Conservation (phyloP, 2,888 invertebrate species). For the Flexamia atlantica region DNA sequence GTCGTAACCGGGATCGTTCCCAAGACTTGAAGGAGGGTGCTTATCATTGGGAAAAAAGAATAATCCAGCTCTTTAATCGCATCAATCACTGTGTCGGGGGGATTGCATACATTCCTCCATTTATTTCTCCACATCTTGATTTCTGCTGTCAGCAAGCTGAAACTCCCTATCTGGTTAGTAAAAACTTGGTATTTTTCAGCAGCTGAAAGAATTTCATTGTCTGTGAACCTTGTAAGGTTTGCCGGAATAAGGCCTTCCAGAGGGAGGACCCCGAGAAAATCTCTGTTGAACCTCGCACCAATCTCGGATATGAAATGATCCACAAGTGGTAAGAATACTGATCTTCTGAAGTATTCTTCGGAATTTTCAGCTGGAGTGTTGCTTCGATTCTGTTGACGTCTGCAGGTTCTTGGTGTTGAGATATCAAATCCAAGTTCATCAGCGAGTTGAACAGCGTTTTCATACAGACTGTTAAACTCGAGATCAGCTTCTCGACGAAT, state of each 20-base stretch:
- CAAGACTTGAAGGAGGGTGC: background rate
- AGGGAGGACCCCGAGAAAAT: background rate
- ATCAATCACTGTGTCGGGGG: background rate
- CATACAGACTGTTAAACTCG: background rate
- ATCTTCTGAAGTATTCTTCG: background rate
- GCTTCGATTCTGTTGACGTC: background rate
- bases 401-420: background rate
- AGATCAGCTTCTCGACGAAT: background rate
- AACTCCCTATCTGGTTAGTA: background rate
- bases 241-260: background rate
- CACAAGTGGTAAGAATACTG: background rate
- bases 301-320: background rate
- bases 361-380: background rate
- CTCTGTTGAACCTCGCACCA: background rate
- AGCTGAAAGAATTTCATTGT: background rate
- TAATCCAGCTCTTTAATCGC: background rate
- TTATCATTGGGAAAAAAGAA: background rate
- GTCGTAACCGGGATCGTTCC: background rate
- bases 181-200: slow-evolving; percentile 1
- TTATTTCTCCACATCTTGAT: background rate
- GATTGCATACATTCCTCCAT: background rate
- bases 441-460: background rate
- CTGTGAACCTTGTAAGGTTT: background rate
- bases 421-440: background rate
- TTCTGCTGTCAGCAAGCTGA: background rate